Percentiles rank a stretch among this genome's conserved stretches.
These are phyloP conservation scores for Nothocercus julius DNA, from an alignment of 2,113 vertebrate genomes.

Conservation along the genomic window DNA sequence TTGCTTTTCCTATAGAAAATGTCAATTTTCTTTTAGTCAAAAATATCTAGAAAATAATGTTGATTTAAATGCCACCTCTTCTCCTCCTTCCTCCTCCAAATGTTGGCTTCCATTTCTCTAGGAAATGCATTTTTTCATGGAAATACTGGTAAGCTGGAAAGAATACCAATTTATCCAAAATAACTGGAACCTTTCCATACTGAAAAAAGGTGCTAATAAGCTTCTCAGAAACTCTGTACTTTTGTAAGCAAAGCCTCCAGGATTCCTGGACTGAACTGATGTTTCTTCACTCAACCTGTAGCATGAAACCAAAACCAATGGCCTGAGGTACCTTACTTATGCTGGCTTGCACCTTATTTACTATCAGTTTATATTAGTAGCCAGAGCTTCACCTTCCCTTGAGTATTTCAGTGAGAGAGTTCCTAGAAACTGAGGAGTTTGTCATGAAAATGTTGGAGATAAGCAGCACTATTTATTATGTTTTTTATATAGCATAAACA, in stretches of 20 bases:
- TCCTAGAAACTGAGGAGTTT: neutral
- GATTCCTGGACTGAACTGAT: neutral
- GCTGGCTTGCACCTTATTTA: neutral
- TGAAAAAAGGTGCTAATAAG: neutral
- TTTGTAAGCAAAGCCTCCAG: neutral
- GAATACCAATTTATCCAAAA: neutral
- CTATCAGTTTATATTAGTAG: fast-evolving
- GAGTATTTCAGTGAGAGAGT: neutral
- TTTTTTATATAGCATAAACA: neutral
- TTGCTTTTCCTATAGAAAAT: neutral
- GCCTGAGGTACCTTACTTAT: neutral
- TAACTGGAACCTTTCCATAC: neutral
- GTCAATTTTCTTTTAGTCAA: neutral
- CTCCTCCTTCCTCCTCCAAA: neutral
- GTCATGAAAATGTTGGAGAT: fast-evolving
- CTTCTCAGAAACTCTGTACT: fast-evolving
- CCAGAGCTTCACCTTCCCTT: neutral
- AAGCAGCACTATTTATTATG: neutral
- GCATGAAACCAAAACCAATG: fast-evolving
- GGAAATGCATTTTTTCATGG: neutral
- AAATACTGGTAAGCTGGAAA: neutral
- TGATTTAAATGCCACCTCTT: neutral
- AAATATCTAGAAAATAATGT: neutral
- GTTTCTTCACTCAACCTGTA: neutral
- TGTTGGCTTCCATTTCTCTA: neutral